phyloP scores from a whole-genome alignment of 2,113 vertebrate genomes.

The Gymnobelideus leadbeateri region DNA sequence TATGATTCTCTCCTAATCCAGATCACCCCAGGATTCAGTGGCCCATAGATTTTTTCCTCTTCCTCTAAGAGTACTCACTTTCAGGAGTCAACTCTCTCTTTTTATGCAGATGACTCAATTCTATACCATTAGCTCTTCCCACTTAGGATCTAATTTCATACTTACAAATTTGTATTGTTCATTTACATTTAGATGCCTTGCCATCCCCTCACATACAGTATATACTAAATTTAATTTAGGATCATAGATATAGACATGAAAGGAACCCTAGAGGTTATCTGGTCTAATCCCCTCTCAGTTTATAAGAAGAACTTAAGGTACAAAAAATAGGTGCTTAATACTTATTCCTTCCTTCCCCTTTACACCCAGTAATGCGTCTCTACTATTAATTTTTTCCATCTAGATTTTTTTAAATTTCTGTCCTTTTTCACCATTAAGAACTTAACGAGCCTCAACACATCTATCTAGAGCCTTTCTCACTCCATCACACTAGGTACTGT shows the following conservation, averaged over 20 bases:
- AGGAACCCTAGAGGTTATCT: not conserved
- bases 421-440: not conserved
- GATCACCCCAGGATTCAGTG: not conserved
- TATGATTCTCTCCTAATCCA: no score
- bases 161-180: not conserved
- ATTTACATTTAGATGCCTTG: not conserved
- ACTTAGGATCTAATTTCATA: slow-evolving; percentile 50
- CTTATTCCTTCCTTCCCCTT: not conserved
- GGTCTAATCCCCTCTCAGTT: not conserved
- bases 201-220: not conserved
- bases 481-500: not conserved
- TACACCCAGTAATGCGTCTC: not conserved
- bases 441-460: not conserved
- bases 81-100: not conserved
- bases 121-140: not conserved
- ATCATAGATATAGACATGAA: not conserved
- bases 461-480: not conserved
- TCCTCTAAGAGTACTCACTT: not conserved
- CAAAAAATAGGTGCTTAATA: not conserved
- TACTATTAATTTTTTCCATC: not conserved
- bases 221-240: not conserved
- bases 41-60: not conserved
- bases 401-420: not conserved
- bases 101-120: not conserved
- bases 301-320: not conserved